phyloP scores from a whole-genome alignment of 1,140 invertebrate genomes.

The Oncopodura yosiiana region DNA sequence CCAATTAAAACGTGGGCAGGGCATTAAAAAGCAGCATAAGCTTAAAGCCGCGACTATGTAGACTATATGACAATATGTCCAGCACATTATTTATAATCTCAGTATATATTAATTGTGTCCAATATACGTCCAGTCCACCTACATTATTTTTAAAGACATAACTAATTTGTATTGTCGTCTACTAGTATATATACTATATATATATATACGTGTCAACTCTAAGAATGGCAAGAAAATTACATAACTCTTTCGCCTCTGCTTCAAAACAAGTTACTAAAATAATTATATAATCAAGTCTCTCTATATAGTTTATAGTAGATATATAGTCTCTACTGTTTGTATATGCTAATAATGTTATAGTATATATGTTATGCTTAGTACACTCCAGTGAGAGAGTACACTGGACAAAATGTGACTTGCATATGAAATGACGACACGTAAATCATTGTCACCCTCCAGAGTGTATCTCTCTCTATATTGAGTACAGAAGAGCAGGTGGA shows the following conservation, averaged over 20 bases:
- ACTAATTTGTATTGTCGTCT: no score
- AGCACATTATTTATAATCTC: no score
- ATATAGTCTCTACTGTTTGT: no score
- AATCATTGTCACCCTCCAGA: constrained; percentile 17
- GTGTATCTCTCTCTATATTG: no score
- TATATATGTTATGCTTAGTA: neutral
- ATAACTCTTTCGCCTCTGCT: neutral
- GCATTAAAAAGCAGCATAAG: neutral
- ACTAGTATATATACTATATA: no score
- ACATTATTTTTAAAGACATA: no score
- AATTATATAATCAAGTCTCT: no score
- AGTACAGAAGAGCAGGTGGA: constrained; percentile 30
- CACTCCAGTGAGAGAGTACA: neutral
- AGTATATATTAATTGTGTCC: no score
- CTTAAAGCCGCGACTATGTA: neutral
- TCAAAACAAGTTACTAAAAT: neutral
- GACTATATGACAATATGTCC: neutral
- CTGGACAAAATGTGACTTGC: constrained; percentile 15
- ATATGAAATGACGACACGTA: constrained; percentile 26
- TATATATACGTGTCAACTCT: no score
- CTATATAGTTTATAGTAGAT: no score
- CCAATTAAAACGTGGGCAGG: neutral
- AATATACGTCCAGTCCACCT: no score
- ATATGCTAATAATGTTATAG: no score
- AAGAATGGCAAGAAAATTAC: neutral